Base-by-base conservation (phyloP, 2,113 vertebrate species). In the Oophaga pumilio region DNA sequence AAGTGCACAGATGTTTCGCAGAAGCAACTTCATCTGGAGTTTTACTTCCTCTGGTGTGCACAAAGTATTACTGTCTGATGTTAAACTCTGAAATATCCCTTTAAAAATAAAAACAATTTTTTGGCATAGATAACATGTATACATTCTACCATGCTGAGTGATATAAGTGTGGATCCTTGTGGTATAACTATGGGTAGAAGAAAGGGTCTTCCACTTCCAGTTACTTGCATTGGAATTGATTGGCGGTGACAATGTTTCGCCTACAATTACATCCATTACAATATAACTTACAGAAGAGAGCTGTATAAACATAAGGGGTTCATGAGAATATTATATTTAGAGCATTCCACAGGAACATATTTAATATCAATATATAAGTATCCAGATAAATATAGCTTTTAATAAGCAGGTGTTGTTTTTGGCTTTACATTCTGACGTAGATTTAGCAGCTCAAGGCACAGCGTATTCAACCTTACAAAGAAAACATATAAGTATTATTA, bases 401-500 rank as follows among this genome's bases (percentile, higher is more conserved):
- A 64, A 87, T 33, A 74, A 82, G 56, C 52, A 69, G 59, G 26
- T 87, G 86, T 87, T 82, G 73, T 33, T 83, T 76, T 87, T 87
- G 86, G 86, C 86, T 64, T 64, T 4, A 50, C 20, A 76, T 66
- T 24, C 57, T 74, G 79, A 74, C 81, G 43, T 76, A 69, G 80
- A 64, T 87, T 76, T 83, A 83, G 73, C 28, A 50, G 62, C 69
- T 57, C 62, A 76, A 26, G 68, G 74, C 79, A 82, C 33, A 13
- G 79, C 50, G 20, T 87, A 74, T 87, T 76, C 62, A 86, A 59
- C 86, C 59, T 76, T 83, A 87, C 79, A 76, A 87, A 87, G 79
- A 87, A 87, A 87, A 88, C 77, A 84, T 14, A 64, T 17, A 43
- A 68, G 22, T 60, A 62, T 88, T 87, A 87, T 77, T 88, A 77